Conservation (phyloP, 2,113 vertebrate genomes). For the Noturus placidus region DNA sequence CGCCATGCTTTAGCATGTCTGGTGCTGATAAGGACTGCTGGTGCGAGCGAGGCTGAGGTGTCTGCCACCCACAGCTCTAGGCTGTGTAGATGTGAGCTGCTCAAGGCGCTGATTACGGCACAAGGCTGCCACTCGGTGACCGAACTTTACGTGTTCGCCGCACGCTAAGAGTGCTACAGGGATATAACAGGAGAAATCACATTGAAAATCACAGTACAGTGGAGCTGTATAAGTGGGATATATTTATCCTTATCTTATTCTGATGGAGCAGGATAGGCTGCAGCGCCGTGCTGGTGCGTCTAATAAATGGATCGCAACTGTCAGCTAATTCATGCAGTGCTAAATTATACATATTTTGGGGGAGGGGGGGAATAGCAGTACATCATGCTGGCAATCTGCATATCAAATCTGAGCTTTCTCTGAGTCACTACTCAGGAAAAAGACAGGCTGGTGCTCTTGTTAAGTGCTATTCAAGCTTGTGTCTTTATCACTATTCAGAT, state of each 20-base stretch:
- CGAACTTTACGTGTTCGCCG: not conserved
- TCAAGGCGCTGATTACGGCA: conserved; percentile 39
- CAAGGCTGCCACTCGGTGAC: conserved; percentile 24
- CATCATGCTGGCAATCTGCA: not conserved
- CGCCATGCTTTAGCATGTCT: conserved; percentile 42
- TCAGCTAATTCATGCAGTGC: conserved; percentile 9
- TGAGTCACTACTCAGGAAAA: not conserved
- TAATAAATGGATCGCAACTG: not conserved
- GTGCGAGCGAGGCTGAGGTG: conserved; percentile 24
- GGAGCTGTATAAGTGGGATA: conserved; percentile 8
- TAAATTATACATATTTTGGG: conserved; percentile 4
- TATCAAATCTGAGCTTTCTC: not conserved
- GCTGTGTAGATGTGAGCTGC: conserved; percentile 26
- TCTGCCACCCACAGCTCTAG: conserved; percentile 43
- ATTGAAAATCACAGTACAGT: conserved; percentile 20
- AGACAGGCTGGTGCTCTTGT: not conserved
- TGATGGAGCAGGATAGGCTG: not conserved
- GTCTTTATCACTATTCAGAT: conserved; percentile 6
- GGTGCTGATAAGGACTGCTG: conserved; percentile 40
- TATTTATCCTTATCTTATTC: conserved; percentile 15
- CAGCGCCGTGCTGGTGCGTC: not conserved
- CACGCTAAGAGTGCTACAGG: not conserved
- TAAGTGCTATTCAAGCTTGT: not conserved
- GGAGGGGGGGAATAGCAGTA: not conserved
- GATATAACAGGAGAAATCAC: conserved; percentile 31